phyloP scores from a whole-genome alignment of 2,888 invertebrate genomes.

The Phytoseiulus persimilis region DNA sequence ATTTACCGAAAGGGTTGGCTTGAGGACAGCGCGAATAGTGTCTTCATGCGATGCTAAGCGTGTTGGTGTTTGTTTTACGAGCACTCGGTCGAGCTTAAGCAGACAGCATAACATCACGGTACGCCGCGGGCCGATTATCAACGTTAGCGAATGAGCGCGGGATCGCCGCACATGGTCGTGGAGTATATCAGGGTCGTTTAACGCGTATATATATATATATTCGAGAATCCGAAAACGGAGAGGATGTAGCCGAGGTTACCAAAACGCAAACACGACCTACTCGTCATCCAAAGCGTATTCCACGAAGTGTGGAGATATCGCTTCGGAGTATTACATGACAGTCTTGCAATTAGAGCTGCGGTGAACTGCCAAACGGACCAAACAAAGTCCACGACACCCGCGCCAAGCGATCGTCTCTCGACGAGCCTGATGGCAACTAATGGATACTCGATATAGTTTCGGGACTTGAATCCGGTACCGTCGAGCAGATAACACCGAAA shows the following conservation, averaged over 20 bases:
- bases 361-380: not conserved
- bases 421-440: not conserved
- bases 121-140: not conserved
- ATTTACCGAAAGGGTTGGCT: not conserved
- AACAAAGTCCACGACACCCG: not conserved
- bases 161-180: not conserved
- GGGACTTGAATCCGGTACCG: not conserved
- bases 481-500: not conserved
- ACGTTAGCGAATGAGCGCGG: not conserved
- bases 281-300: not conserved
- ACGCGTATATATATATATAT: too few species aligned
- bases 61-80: not conserved
- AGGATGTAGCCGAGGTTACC: not conserved
- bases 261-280: not conserved
- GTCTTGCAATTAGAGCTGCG: not conserved
- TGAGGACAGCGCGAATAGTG: not conserved
- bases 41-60: not conserved
- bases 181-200: not conserved
- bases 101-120: not conserved
- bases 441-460: not conserved
- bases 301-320: not conserved
- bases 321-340: not conserved
- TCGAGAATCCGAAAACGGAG: not conserved
- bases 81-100: not conserved
- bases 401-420: not conserved